A percentile compares a stretch with the other conserved stretches of the same genome.
Conservation (phyloP, 2,888 invertebrate genomes). For the Operophtera brumata region DNA sequence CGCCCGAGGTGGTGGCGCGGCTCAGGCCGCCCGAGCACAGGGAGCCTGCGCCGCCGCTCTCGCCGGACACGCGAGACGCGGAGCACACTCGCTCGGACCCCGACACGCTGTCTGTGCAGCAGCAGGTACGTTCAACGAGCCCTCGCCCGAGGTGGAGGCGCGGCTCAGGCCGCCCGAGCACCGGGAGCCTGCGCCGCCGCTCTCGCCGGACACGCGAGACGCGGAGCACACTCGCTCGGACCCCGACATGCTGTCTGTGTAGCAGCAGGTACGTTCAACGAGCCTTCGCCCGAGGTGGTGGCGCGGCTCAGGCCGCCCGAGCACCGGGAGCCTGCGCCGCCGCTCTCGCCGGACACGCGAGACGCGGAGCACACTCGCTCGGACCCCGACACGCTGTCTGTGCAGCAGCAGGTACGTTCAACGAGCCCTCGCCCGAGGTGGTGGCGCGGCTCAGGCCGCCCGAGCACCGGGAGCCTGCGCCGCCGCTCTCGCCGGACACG, state of each 20-base stretch:
- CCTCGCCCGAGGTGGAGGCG: constrained; percentile 83
- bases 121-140: constrained; percentile 79
- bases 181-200: constrained; percentile 60
- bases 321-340: constrained; percentile 62
- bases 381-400: constrained; percentile 73
- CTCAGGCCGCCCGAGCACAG: constrained; percentile 73
- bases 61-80: constrained; percentile 59
- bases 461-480: constrained; percentile 65
- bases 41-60: constrained; percentile 59
- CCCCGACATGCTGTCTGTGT: constrained; percentile 72
- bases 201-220: constrained; percentile 62
- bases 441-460: constrained; percentile 81
- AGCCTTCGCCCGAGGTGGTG: constrained; percentile 83
- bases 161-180: constrained; percentile 74
- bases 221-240: constrained; percentile 68
- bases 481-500: constrained; percentile 58
- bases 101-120: constrained; percentile 72
- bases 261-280: constrained; percentile 75
- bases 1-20: constrained; percentile 85
- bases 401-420: constrained; percentile 66
- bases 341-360: constrained; percentile 60
- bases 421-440: constrained; percentile 83
- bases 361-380: constrained; percentile 67
- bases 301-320: constrained; percentile 79
- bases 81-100: constrained; percentile 71